Evolutionary conservation across 1,140 invertebrate species (phyloP).

Genomic region (Ridgeia piscesae): DNA sequence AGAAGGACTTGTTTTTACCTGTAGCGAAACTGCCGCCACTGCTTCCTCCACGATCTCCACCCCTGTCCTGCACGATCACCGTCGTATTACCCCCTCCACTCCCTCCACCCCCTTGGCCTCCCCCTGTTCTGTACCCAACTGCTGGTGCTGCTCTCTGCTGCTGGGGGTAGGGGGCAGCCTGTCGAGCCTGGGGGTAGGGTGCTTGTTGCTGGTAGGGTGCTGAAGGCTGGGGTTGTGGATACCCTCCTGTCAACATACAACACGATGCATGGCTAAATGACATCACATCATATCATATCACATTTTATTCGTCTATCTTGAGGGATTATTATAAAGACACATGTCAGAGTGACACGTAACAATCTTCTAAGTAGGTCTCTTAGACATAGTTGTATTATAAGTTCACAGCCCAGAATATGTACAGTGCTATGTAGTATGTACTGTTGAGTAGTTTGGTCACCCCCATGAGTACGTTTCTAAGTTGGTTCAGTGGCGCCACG

Average conservation of each 20-base stretch:
- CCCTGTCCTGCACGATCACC: conserved; percentile 14
- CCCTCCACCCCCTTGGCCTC: conserved; percentile 6
- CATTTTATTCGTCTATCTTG: background rate
- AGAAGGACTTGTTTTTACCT: background rate
- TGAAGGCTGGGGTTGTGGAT: background rate
- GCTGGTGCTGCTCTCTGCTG: background rate
- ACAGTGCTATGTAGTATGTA: no score
- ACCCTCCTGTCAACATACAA: background rate
- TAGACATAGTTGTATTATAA: no score
- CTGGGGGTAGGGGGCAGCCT: conserved; percentile 12
- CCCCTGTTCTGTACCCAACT: background rate
- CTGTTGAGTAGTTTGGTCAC: no score
- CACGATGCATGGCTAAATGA: background rate
- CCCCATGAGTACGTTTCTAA: no score
- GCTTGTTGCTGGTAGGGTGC: conserved; percentile 6
- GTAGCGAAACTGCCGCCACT: background rate
- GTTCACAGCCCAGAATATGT: no score
- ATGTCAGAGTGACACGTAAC: background rate
- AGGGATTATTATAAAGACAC: background rate
- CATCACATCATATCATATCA: no score
- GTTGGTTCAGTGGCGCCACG: no score
- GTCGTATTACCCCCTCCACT: conserved; percentile 19
- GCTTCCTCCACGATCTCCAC: background rate
- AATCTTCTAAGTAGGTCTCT: background rate
- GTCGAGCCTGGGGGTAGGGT: background rate